phyloP scores from a whole-genome alignment of 1,140 invertebrate genomes.

The Onthophagus taurus region DNA sequence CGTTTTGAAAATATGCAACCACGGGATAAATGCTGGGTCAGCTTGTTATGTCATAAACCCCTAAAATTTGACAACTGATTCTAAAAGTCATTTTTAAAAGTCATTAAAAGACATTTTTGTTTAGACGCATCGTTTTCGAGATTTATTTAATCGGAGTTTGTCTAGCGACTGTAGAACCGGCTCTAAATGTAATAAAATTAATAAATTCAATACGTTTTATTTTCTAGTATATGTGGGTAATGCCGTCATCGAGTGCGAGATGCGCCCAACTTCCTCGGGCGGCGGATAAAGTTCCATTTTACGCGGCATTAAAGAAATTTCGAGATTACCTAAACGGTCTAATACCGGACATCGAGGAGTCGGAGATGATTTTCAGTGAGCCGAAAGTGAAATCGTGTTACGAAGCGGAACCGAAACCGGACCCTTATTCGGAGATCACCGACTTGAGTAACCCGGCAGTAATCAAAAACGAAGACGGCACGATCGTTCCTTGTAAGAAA shows the following conservation, averaged over 20 bases:
- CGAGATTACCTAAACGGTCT: constrained; percentile 88
- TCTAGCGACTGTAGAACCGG: too few species aligned
- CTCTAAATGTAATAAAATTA: too few species aligned
- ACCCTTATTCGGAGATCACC: constrained; percentile 34
- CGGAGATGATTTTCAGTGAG: constrained; percentile 85
- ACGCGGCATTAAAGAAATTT: constrained; percentile 88
- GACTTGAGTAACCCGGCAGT: constrained; percentile 40
- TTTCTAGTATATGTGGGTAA: constrained; percentile 91
- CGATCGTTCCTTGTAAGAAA: constrained; percentile 67
- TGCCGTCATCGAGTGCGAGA: constrained; percentile 94
- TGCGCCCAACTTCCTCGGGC: constrained; percentile 91
- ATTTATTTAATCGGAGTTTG: too few species aligned
- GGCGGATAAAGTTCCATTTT: constrained; percentile 95
- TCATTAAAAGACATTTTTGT: too few species aligned
- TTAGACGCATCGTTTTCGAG: too few species aligned
- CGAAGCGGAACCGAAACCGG: constrained; percentile 43
- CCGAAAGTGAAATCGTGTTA: constrained; percentile 55
- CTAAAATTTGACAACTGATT: too few species aligned
- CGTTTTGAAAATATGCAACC: too few species aligned
- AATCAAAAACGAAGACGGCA: constrained; percentile 48
- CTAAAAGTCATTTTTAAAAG: too few species aligned
- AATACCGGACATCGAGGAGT: constrained; percentile 78
- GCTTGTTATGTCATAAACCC: too few species aligned
- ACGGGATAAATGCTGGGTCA: too few species aligned
- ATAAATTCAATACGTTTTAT: constrained; percentile 7